Evolutionary conservation across 2,888 invertebrate genomes (phyloP), one percentile per base, ranked within the genome.

Genomic region (Caenorhabditis doughertyi): DNA sequence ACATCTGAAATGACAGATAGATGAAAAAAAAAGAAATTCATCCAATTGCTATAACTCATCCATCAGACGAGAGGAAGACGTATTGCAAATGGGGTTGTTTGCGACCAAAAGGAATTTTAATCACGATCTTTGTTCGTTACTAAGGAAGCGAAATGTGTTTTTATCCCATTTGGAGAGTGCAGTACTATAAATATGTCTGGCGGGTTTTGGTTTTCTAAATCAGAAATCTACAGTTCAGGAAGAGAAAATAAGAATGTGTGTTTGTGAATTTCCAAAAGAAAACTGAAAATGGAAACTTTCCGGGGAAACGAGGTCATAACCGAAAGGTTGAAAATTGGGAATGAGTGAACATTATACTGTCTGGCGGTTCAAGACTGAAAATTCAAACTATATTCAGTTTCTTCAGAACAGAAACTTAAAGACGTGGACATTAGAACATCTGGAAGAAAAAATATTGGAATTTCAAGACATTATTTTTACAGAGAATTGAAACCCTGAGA

Each of bases 91-190:
- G 47, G 47, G 64, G 64, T 64, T 64, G 64, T 64, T 64, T 64
- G 47, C 32, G 62, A 25, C 44, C 44, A 27, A 44, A 18, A 60
- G 42, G 47, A 64, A 64, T 64, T 64, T 32, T 47, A 64, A 64
- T 60, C 44, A 56, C 32, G 56, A 56, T 60, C 64, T 64, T 64
- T 64, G 64, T 64, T 21, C 64, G 64, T 64, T 64, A 47, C 64
- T 49, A 64, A 23, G 64, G 47, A 29, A 47, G 27, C 9, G 16
- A n/a, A n/a, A n/a, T n/a, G n/a, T n/a, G n/a, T n/a, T n/a, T n/a
- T n/a, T n/a, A n/a, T n/a, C n/a, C n/a, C n/a, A n/a, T n/a, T n/a
- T n/a, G n/a, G n/a, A 18, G 49, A 32, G 47, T 47, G 32, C 64
- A 18, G n/a, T 47, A 47, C 3, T 2, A 47, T 64, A 21, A 64